Base-by-base conservation (phyloP, 2,888 invertebrate genomes). In the Microctonus aethiopoides region DNA sequence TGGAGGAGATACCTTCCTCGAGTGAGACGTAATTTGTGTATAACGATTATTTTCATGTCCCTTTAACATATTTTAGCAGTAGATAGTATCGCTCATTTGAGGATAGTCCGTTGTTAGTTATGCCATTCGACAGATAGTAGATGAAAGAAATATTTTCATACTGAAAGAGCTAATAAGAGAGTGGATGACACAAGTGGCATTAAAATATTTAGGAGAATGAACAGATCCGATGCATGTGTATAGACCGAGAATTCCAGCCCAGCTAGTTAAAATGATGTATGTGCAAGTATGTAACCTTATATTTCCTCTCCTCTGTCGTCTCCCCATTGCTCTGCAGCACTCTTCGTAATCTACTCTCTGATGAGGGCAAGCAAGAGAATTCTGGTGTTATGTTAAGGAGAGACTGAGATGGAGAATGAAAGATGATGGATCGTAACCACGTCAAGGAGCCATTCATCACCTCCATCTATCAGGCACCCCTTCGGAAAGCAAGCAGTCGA, bases 361-460 rank as follows among this genome's bases (percentile, higher is more conserved):
- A 46, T 32, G 13, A 59, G 68, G 64, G 71, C 64, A 68, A 65
- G 66, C 64, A 70, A 67, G 62, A 70, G 67, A 63, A 54, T 71
- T 64, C 71, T 65, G 68, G 68, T 68, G 72, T 71, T 68, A 74
- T 70, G 76, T 75, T 74, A 72, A 73, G 39, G 56, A 20, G 13
- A 24, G 56, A 67, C 16, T 13, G 41, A 26, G 46, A 52, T 22
- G 36, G 32, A 66, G 20, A n/a, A n/a, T 24, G 70, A 74, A 77
- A 80, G 84, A 84, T 86, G 86, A 86, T 85, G 84, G 84, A 86
- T 86, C 81, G 83, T 77, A 69, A 77, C 75, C 75, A 80, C 82
- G 84, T 84, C 84, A 82, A 82, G 85, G 81, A 83, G 83, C 84
- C 85, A 86, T 86, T 85, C 86, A 86, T 86, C 86, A 86, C 85